A percentile compares a stretch with the other conserved stretches of the same genome.
These are phyloP conservation scores for Peromyscus leucopus DNA, from an alignment of 2,113 vertebrate species.

Conservation along the genomic window DNA sequence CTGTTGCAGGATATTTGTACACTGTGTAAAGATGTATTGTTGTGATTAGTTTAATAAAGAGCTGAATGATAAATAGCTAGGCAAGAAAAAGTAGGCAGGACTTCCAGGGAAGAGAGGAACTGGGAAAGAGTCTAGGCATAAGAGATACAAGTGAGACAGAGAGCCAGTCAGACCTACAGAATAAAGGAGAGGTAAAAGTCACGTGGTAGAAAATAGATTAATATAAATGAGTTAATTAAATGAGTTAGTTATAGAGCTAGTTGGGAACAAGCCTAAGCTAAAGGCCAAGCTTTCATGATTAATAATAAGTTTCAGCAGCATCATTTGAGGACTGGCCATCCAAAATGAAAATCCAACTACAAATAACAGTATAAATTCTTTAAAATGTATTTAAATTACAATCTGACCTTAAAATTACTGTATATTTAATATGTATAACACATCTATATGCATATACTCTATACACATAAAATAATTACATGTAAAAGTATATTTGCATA, in stretches of 20 bases:
- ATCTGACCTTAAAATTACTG: not conserved
- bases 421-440: not conserved
- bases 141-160: not conserved
- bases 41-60: not conserved
- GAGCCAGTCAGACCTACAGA: no score
- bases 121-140: not conserved
- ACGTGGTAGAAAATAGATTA: no score
- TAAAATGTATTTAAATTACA: not conserved
- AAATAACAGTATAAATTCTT: no score
- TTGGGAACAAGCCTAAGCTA: no score
- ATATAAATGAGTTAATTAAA: no score
- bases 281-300: no score
- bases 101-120: not conserved
- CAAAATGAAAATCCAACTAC: no score
- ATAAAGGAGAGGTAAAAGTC: no score
- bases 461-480: not conserved
- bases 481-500: not conserved
- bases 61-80: not conserved
- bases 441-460: not conserved
- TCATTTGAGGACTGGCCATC: no score
- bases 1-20: not conserved
- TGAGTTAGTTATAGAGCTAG: no score
- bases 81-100: not conserved
- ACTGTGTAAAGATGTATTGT: not conserved
- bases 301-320: no score